phyloP scores from a whole-genome alignment of 2,113 vertebrate species.

The Noturus placidus region DNA sequence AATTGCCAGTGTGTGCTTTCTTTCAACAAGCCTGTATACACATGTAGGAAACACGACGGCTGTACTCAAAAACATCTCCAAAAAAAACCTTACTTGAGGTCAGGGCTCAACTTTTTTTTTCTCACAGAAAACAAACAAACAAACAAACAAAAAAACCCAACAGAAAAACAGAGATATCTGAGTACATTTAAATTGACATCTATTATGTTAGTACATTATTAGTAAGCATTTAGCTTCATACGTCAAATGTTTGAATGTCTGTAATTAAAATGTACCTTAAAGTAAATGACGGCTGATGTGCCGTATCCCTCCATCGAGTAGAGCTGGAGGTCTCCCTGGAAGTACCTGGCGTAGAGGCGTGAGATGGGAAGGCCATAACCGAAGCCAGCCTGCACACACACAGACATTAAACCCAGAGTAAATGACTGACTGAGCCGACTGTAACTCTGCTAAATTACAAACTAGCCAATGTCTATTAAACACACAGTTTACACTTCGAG shows the following conservation, averaged over 20 bases:
- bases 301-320: conserved; percentile 95
- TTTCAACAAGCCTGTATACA: neutral
- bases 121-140: neutral
- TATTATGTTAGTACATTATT: neutral
- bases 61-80: neutral
- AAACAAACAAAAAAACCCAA: too few species aligned
- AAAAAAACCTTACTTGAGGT: neutral
- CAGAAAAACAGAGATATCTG: too few species aligned
- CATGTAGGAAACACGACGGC: neutral
- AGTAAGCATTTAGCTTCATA: neutral
- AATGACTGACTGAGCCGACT: conserved; percentile 33
- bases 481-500: conserved; percentile 7
- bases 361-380: conserved; percentile 97
- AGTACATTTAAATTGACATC: neutral
- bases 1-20: neutral
- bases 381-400: conserved; percentile 85
- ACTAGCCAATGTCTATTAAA: conserved; percentile 7
- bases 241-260: neutral
- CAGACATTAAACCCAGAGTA: conserved; percentile 33
- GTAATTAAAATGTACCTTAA: conserved; percentile 79
- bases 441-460: conserved; percentile 53
- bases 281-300: conserved; percentile 91
- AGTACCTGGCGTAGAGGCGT: conserved; percentile 95
- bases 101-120: too few species aligned
- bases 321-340: conserved; percentile 94